These are phyloP conservation scores for Callimorpha dominula DNA, from an alignment of 2,888 invertebrate genomes.

Conservation along the genomic window DNA sequence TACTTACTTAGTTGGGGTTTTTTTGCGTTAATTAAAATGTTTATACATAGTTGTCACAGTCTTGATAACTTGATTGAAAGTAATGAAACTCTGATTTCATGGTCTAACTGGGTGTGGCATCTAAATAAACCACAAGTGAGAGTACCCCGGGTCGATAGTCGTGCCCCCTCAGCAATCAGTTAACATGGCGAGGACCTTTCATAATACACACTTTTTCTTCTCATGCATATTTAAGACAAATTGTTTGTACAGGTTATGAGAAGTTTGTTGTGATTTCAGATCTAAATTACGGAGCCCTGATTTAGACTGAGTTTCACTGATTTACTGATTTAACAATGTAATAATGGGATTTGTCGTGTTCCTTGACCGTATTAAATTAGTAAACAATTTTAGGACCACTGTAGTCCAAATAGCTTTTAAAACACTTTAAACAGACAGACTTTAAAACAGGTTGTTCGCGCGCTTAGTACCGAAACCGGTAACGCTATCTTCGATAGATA, in stretches of 20 bases:
- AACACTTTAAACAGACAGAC: too few species aligned
- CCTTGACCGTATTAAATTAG: too few species aligned
- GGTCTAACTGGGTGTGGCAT: constrained; percentile 35
- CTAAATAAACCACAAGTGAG: constrained; percentile 51
- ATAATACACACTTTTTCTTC: constrained; percentile 36
- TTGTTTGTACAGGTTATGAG: constrained; percentile 24
- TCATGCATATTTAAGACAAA: constrained; percentile 44
- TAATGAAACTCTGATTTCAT: constrained; percentile 8
- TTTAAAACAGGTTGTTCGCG: too few species aligned
- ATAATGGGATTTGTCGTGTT: too few species aligned
- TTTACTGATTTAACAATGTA: neutral
- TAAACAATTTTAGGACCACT: too few species aligned
- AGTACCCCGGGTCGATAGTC: constrained; percentile 48
- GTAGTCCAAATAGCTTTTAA: too few species aligned
- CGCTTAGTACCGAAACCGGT: too few species aligned
- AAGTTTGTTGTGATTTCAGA: constrained; percentile 3
- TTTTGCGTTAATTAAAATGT: too few species aligned
- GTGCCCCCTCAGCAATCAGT: constrained; percentile 42
- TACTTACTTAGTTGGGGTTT: too few species aligned
- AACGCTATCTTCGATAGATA: too few species aligned
- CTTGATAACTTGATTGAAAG: neutral
- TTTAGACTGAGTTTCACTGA: neutral
- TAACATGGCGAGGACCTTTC: constrained; percentile 33
- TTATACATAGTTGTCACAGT: neutral
- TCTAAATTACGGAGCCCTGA: neutral